These are phyloP conservation scores for Drosophila bunnanda DNA, from an alignment of 2,888 invertebrate genomes.

Conservation along the genomic window DNA sequence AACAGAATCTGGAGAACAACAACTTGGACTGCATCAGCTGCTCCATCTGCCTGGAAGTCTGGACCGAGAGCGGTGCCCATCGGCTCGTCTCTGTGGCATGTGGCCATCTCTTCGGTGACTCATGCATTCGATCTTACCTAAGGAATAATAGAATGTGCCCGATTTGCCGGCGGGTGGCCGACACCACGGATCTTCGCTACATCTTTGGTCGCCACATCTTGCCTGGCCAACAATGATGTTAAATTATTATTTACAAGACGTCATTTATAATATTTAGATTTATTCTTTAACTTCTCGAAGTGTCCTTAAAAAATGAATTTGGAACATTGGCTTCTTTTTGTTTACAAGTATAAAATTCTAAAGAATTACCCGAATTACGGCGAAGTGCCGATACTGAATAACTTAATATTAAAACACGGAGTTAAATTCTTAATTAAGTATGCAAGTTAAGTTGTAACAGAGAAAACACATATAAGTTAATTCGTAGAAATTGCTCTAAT, in stretches of 20 bases:
- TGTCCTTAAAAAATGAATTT: background rate
- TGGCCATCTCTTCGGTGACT: slow-evolving; percentile 33
- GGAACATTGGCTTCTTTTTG: background rate
- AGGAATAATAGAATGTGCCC: background rate
- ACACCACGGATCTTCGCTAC: background rate
- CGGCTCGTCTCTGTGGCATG: slow-evolving; percentile 27
- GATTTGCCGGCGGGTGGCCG: slow-evolving; percentile 5
- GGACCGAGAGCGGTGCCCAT: slow-evolving; percentile 15
- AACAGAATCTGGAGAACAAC: slow-evolving; percentile 1
- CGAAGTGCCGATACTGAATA: background rate
- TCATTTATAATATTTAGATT: background rate
- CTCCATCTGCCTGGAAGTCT: slow-evolving; percentile 25
- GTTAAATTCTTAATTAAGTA: background rate
- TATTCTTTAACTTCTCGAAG: background rate
- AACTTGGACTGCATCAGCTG: slow-evolving; percentile 19
- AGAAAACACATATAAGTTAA: background rate
- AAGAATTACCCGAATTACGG: background rate
- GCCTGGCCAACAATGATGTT: background rate
- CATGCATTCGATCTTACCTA: slow-evolving; percentile 11
- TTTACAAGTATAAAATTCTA: background rate
- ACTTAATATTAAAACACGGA: background rate
- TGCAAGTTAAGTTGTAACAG: background rate
- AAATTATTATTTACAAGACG: background rate
- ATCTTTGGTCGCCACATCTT: slow-evolving; percentile 8
- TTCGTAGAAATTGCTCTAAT: background rate